Evolutionary conservation across 2,888 invertebrate genomes (phyloP).

Genomic region (Eupithecia exiguata): DNA sequence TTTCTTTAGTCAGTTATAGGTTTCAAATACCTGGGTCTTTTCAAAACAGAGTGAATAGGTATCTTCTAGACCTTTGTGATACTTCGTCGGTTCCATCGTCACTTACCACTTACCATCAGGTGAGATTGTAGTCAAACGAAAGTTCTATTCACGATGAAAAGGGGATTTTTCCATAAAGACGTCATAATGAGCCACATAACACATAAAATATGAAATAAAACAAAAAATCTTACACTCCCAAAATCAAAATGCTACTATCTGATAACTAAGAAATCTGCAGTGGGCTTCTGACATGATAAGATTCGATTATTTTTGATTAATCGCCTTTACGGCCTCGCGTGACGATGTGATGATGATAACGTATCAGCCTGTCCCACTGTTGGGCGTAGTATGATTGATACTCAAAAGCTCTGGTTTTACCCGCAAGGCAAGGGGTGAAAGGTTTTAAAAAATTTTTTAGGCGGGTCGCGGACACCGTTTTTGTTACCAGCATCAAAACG

Average conservation of each 20-base stretch:
- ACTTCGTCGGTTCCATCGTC: neutral
- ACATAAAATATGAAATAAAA: no score
- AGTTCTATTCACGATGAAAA: neutral
- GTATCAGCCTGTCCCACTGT: slow-evolving; percentile 16
- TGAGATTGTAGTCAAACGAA: neutral
- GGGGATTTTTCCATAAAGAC: neutral
- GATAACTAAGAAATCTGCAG: slow-evolving; percentile 53
- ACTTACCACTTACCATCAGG: neutral
- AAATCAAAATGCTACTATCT: slow-evolving; percentile 11
- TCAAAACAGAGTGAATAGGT: neutral
- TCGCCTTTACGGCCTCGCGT: slow-evolving; percentile 51
- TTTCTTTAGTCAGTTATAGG: neutral
- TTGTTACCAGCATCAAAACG: no score
- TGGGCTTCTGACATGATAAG: slow-evolving; percentile 58
- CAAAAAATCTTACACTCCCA: neutral
- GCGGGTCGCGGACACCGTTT: no score
- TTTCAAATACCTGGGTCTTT: neutral
- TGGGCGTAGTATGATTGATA: slow-evolving; percentile 7
- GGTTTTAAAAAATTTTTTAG: no score
- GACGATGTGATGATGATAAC: slow-evolving; percentile 19
- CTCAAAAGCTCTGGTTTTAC: neutral
- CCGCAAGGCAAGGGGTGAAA: no score
- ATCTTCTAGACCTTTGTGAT: neutral
- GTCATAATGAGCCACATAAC: neutral
- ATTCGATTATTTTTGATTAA: slow-evolving; percentile 54